A percentile compares a stretch with the other conserved stretches of the same genome.
phyloP scores from a whole-genome alignment of 2,797 vertebrate species.

The Antrozous pallidus region DNA sequence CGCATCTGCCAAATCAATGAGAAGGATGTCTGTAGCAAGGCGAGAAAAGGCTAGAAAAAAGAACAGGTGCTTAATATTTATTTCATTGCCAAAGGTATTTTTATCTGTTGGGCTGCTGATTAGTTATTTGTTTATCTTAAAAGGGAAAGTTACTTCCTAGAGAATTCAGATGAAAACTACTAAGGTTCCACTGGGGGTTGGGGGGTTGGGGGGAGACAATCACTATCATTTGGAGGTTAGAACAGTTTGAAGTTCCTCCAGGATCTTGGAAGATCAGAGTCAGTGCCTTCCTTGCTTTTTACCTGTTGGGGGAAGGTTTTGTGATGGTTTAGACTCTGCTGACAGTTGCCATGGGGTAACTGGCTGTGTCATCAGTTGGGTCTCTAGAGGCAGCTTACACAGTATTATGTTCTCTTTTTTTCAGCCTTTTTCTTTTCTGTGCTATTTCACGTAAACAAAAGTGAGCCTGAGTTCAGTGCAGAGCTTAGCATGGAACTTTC shows the following conservation, averaged over 20 bases:
- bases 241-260: neutral
- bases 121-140: neutral
- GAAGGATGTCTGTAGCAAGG: neutral
- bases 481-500: neutral
- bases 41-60: neutral
- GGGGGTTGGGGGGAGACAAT: too few relatives aligned
- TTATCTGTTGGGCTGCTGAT: neutral
- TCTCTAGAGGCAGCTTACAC: neutral
- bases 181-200: too few relatives aligned
- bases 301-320: neutral
- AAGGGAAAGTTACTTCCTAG: neutral
- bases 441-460: neutral
- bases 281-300: neutral
- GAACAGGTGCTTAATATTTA: neutral
- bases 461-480: neutral
- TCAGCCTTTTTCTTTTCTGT: neutral
- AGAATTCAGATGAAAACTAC: neutral
- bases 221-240: neutral
- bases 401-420: neutral
- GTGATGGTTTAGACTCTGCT: neutral
- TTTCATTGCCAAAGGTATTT: neutral
- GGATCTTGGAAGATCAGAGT: neutral
- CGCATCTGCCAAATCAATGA: conserved; percentile 18
- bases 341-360: neutral
- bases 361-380: neutral